These are phyloP conservation scores for Scaptomyza polygonia DNA, from an alignment of 2,888 invertebrate species.

Conservation along the genomic window DNA sequence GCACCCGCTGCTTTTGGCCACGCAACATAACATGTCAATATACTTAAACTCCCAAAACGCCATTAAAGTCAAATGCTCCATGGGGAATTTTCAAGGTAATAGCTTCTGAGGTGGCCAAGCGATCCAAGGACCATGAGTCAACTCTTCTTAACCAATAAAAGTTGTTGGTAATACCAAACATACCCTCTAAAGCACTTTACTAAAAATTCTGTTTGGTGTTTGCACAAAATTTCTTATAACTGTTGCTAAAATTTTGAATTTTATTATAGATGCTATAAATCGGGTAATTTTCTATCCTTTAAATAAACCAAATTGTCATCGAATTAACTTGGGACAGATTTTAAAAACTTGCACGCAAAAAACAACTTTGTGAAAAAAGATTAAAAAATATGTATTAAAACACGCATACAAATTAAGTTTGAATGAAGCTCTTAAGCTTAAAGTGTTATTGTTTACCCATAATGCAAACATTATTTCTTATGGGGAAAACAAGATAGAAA, in stretches of 20 bases:
- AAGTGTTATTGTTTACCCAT: background rate
- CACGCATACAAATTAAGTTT: too few species aligned
- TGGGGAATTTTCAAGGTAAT: conserved; percentile 64
- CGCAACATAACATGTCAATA: conserved; percentile 81
- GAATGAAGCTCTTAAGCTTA: background rate
- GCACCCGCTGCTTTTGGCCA: conserved; percentile 62
- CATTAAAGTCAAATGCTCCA: conserved; percentile 80
- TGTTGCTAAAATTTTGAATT: background rate
- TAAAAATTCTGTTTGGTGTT: background rate
- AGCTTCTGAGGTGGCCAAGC: conserved; percentile 39
- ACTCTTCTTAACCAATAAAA: conserved; percentile 3
- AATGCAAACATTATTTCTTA: background rate
- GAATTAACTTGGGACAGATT: too few species aligned
- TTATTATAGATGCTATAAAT: background rate
- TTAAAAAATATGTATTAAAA: too few species aligned
- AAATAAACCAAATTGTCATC: too few species aligned
- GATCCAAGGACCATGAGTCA: conserved; percentile 6
- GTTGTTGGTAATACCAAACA: conserved; percentile 24
- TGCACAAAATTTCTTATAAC: background rate
- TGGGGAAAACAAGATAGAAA: background rate
- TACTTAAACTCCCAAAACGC: conserved; percentile 63
- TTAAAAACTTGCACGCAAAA: too few species aligned
- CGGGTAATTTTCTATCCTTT: too few species aligned
- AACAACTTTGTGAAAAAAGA: too few species aligned
- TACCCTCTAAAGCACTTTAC: conserved; percentile 35